Evolutionary conservation across 2,113 vertebrate genomes (phyloP).

Genomic region (Pao palembangensis): DNA sequence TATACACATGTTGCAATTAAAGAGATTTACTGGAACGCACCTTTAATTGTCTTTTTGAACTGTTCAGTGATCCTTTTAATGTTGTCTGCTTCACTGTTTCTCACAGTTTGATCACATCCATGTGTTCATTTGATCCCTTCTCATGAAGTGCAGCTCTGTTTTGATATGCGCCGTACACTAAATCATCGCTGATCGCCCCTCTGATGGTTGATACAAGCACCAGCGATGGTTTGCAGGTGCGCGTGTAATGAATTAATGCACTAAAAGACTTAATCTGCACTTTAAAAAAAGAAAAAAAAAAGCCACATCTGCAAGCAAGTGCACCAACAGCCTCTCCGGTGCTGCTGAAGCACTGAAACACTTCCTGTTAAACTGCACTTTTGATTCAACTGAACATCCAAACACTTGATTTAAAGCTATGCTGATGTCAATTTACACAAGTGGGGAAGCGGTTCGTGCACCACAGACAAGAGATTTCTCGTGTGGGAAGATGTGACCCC

Average conservation of each 20-base stretch:
- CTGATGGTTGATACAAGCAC: constrained; percentile 7
- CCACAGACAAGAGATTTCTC: constrained; percentile 19
- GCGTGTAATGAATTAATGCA: constrained; percentile 16
- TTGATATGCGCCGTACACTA: constrained; percentile 9
- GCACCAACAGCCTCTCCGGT: neutral
- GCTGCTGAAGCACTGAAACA: neutral
- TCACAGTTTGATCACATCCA: neutral
- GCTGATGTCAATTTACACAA: neutral
- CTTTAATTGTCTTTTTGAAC: neutral
- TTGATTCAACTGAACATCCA: neutral
- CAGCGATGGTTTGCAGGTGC: neutral
- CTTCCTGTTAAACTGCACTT: neutral
- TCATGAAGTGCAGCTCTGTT: constrained; percentile 3
- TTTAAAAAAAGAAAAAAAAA: neutral
- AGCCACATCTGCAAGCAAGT: neutral
- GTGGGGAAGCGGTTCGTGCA: neutral
- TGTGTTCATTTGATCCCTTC: constrained; percentile 6
- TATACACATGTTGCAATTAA: neutral
- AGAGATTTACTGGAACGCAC: neutral
- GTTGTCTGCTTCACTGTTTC: constrained; percentile 3
- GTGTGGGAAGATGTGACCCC: constrained; percentile 28
- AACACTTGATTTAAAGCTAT: constrained; percentile 7
- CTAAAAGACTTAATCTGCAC: constrained; percentile 1
- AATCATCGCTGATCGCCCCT: constrained; percentile 20
- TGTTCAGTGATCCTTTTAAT: neutral